Evolutionary conservation across 1,140 invertebrate species (phyloP), one percentile per base, ranked within the genome.

Genomic region (Subanguina moxae): DNA sequence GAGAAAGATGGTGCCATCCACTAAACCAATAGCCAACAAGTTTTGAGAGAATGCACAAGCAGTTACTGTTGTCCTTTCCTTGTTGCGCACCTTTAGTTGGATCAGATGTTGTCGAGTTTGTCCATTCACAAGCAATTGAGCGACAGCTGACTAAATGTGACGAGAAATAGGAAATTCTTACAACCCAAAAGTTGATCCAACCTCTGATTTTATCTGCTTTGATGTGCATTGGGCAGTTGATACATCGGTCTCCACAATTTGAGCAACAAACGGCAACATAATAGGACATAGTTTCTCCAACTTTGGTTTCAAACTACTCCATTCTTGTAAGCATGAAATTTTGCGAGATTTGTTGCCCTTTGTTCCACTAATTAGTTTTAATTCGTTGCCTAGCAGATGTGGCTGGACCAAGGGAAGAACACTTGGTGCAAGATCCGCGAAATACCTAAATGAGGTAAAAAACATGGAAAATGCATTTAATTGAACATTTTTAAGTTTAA

Each of bases 191-290:
- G 32, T 52, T 52, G 3, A 52, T 3, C 48, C 3, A 7, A 52
- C 48, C 15, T 52, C n/a, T 25, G 8, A 25, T 15, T 52, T 25
- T 3, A 52, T 52, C 23, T 19, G 3, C 15, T 52, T 15, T 52
- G 3, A 3, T 7, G 48, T 25, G 15, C 8, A 8, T 7, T 7
- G 23, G 17, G 3, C 17, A 7, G 48, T 19, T 3, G 48, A 52
- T 21, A 5, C 23, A 52, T 52, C n/a, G 15, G 17, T 25, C 17
- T 52, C 8, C n/a, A 52, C 48, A 3, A 52, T 3, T 52, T 52
- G 48, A 25, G 48, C 48, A 52, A 52, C 48, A 52, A 52, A 52
- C 8, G 48, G 48, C n/a, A 52, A 25, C 48, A 52, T 52, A 3
- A 52, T 19, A 7, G 48, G 48, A 52, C 48, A 52, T 8, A 52